Percentiles rank a stretch among this genome's conserved stretches.
Evolutionary conservation across 92 coral and sea anemone species (phyloP).

Genomic region (Desmophyllum pertusum): DNA sequence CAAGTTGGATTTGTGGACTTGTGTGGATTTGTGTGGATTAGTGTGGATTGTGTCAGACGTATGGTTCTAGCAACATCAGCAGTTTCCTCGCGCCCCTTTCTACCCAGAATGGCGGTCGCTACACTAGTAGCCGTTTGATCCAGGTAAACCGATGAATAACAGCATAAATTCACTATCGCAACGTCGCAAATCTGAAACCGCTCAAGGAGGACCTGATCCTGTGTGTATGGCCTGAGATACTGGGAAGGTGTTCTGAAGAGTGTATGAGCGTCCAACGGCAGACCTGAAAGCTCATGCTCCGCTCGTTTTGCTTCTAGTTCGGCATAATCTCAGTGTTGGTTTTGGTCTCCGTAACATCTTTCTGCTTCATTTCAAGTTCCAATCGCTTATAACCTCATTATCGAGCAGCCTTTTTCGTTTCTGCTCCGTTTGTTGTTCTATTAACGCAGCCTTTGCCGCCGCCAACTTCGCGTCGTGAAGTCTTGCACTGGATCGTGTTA

Average conservation of each 20-base stretch:
- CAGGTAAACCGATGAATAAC: too few relatives aligned
- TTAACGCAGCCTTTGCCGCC: slow-evolving; percentile 21
- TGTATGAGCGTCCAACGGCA: neutral
- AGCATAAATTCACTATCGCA: too few relatives aligned
- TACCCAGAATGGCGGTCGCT: too few relatives aligned
- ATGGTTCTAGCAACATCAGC: too few relatives aligned
- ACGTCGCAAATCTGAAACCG: too few relatives aligned
- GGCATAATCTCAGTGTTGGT: slow-evolving; percentile 34
- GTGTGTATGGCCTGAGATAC: too few relatives aligned
- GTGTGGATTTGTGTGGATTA: too few relatives aligned
- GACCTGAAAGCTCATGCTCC: slow-evolving; percentile 16
- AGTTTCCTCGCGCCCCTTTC: too few relatives aligned
- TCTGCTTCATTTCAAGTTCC: slow-evolving; percentile 51
- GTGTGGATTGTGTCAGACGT: too few relatives aligned
- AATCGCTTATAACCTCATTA: slow-evolving; percentile 14
- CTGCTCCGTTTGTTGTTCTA: slow-evolving; percentile 23
- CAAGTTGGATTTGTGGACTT: too few relatives aligned
- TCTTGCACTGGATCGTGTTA: slow-evolving; percentile 13
- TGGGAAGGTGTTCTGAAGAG: neutral
- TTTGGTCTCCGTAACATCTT: slow-evolving; percentile 8
- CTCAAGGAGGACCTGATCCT: too few relatives aligned
- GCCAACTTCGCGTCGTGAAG: slow-evolving; percentile 26
- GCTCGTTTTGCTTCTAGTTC: slow-evolving; percentile 28
- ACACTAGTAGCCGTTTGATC: too few relatives aligned
- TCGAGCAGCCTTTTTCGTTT: slow-evolving; percentile 21